Evolutionary conservation across 2,888 invertebrate species (phyloP).

Genomic region (Cordilura impudica): DNA sequence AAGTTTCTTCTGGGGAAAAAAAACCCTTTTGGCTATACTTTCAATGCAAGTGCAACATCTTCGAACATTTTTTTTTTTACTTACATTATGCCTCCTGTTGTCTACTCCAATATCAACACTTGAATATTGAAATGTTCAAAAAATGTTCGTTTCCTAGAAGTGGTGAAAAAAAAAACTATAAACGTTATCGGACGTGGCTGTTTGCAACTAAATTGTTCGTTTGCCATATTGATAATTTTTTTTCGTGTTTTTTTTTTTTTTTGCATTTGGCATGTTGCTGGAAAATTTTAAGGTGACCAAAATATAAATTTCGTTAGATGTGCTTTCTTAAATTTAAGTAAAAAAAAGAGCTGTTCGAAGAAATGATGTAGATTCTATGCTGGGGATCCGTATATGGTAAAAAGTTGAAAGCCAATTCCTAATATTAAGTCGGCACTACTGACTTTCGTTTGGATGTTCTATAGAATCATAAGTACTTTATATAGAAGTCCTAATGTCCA

Average conservation of each 20-base stretch:
- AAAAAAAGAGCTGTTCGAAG: no score
- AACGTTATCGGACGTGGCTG: constrained; percentile 61
- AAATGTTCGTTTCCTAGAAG: constrained; percentile 23
- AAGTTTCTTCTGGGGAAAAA: constrained; percentile 17
- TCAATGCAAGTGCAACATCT: constrained; percentile 22
- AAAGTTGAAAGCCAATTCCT: no score
- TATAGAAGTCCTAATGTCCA: no score
- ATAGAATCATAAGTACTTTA: no score
- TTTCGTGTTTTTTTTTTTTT: constrained; percentile 14
- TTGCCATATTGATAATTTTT: constrained; percentile 54
- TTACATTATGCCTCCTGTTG: constrained; percentile 14
- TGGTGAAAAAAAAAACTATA: constrained; percentile 53
- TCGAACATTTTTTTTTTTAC: not conserved
- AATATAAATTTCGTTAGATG: no score
- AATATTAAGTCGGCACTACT: no score
- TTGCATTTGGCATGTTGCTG: constrained; percentile 45
- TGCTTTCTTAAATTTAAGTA: no score
- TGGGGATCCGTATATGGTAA: no score
- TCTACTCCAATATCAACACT: constrained; percentile 56
- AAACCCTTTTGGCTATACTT: constrained; percentile 26
- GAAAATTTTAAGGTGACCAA: constrained; percentile 28
- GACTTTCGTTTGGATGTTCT: no score
- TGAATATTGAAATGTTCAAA: constrained; percentile 44
- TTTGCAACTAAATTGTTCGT: constrained; percentile 60
- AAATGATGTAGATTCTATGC: no score